These are phyloP conservation scores for Branchinecta lindahli DNA, from an alignment of 1,140 invertebrate species.

Conservation along the genomic window DNA sequence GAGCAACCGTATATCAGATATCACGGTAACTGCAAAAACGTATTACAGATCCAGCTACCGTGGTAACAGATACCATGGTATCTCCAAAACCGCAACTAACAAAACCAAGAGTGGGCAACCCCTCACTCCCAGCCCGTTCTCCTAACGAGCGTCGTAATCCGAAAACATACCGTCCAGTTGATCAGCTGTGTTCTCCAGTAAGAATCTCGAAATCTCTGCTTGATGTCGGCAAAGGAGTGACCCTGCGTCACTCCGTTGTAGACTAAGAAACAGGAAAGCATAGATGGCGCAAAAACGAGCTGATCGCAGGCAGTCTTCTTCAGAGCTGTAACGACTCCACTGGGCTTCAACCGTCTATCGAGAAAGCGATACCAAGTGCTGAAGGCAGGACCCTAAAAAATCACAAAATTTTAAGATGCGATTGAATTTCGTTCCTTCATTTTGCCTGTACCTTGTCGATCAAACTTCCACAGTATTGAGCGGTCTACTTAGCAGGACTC, in stretches of 20 bases:
- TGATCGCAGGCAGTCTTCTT: background rate
- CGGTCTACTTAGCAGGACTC: no score
- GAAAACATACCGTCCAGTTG: background rate
- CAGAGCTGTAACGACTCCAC: background rate
- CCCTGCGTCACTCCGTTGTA: background rate
- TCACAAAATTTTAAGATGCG: background rate
- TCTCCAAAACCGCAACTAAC: no score
- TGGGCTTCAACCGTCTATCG: background rate
- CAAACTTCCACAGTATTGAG: no score
- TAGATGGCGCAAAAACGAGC: background rate
- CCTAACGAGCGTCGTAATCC: no score
- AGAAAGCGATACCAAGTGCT: background rate
- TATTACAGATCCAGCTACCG: no score
- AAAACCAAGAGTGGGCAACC: no score
- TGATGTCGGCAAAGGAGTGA: background rate
- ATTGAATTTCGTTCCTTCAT: no score
- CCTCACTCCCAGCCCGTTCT: no score
- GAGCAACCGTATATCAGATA: no score
- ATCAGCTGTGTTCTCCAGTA: conserved; percentile 1
- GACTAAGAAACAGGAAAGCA: background rate
- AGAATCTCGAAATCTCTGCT: background rate
- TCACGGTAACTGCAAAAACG: no score
- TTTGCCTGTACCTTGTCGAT: no score
- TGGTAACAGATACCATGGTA: no score
- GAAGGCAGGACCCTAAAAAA: background rate